Evolutionary conservation across 2,797 vertebrate species (phyloP), one percentile per base, ranked within the genome.

Genomic region (Babyrousa celebensis): DNA sequence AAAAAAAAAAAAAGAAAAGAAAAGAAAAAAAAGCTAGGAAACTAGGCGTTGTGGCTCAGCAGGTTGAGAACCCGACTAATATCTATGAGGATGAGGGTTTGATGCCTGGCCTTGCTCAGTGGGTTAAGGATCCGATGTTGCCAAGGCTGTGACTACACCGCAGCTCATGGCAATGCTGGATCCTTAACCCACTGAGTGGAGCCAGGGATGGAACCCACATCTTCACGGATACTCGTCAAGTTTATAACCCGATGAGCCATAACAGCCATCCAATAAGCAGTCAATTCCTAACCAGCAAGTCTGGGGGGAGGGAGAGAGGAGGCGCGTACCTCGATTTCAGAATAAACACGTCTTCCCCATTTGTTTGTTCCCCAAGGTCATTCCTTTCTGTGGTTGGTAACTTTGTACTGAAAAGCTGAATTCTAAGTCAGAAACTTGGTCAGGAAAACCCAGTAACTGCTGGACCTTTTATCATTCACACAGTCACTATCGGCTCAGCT

Each of bases 381-480:
- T n/a, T 43, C 32, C 65, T 89, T 25, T 21, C 71, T 62, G 9
- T 48, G 43, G 6, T 0, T 10, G 21, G 12, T 1, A 3, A 1
- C 32, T 54, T 77, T 77, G 36, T n/a, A 11, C 3, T 12, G 10
- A 71, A 91, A 27, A 18, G 9, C 60, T 92, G 80, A 48, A 36
- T 40, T 78, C 65, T 21, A 78, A 78, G 89, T n/a, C 20, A 48
- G 67, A 80, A 36, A 32, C 32, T 3, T 40, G 52, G 23, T 58
- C 32, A 32, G 84, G 58, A 91, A 84, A n/a, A 1, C 43, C 23
- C 6, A 36, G 15, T 2, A 3, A 48, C 78, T 27, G 17, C 0
- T 21, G 27, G 25, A 21, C 70, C 12, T 48, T 27, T 29, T 21
- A 1, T 15, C 6, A 1, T 2, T 23, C 62, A 29, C 4, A 0